Evolutionary conservation across 2,797 vertebrate genomes (phyloP), one percentile per base, ranked within the genome.

Genomic region (Phrynocephalus vlangalii): DNA sequence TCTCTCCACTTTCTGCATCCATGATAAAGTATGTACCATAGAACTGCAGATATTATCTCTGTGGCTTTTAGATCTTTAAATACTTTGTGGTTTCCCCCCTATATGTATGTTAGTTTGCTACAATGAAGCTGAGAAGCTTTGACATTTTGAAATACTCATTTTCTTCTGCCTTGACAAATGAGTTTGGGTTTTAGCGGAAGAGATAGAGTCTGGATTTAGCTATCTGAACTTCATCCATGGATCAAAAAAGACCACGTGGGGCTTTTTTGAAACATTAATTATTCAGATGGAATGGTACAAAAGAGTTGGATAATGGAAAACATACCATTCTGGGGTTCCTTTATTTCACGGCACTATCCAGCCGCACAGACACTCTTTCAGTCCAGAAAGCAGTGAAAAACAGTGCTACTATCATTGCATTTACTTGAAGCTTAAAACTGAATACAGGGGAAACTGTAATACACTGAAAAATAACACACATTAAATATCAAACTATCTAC

Each of bases 251-350:
- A 95, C 92, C 95, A 94, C 91, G 88, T 88, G 96, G 93, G 94
- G 92, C 89, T 76, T 96, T 96, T 94, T 93, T 87, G 95, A 96
- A 96, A 94, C 95, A 93, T 95, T 96, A 96, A 96, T 96, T 96
- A 95, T 96, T 97, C 96, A 95, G 94, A 96, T 96, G 93, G 93
- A 95, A 96, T 91, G 94, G 90, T 94, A 95, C 94, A 94, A 91
- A 90, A 95, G 93, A 94, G 89, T 88, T 93, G 78, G 91, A 92
- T 97, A 96, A 97, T 95, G 93, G 95, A 90, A 97, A 97, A 96
- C 95, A 96, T 93, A 95, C 93, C 94, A 93, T 95, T 95, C 91
- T 92, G 90, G 75, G 87, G 96, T 95, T 93, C 89, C 88, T 94
- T 93, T 93, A 93, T 92, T 91, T 95, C 94, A 90, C 95, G 93